Evolutionary conservation across 2,797 vertebrate species (phyloP), one percentile per base, ranked within the genome.

Genomic region (Lerista edwardsae): DNA sequence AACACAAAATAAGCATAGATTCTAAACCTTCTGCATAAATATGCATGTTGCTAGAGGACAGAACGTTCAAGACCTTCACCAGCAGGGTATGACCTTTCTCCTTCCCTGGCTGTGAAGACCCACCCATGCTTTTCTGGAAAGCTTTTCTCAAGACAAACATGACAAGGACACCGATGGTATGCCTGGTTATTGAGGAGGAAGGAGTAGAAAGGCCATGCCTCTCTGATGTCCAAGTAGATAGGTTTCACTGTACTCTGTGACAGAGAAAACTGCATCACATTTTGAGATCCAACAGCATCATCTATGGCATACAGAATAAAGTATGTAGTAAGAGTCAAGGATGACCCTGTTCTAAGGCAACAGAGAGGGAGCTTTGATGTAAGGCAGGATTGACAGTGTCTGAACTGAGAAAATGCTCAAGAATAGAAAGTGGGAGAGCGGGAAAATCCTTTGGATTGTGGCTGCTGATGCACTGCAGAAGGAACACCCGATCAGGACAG

Each of bases 401-500:
- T 34, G 89, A 11, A 27, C 1, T 0, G 69, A 73, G 71, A 23
- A 84, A 10, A 57, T 1, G 85, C 86, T 75, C 79, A 65, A 21
- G 65, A 59, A 89, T 1, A 69, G 19, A 51, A 2, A 47, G 31
- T 29, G 15, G 25, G 6, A 36, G 39, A 51, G 75, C 82, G 2
- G 11, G 4, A 65, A 72, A 64, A 9, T 61, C 82, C 82, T 64
- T 5, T 19, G 78, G 74, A 41, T 39, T 41, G 0, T 81, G 0
- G 62, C 0, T 12, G 79, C 0, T 15, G 73, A 74, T 0, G 62
- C 0, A 65, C 57, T 78, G 80, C 29, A 88, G 23, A 0, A 5
- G 68, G 90, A 91, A 93, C 79, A 39, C 12, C 79, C 23, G 84
- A 91, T 6, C 44, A 36, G 77, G 79, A 0, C 71, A 0, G 59